Evolutionary conservation across 2,888 invertebrate genomes (phyloP).

Genomic region (Macrophya alboannulata): DNA sequence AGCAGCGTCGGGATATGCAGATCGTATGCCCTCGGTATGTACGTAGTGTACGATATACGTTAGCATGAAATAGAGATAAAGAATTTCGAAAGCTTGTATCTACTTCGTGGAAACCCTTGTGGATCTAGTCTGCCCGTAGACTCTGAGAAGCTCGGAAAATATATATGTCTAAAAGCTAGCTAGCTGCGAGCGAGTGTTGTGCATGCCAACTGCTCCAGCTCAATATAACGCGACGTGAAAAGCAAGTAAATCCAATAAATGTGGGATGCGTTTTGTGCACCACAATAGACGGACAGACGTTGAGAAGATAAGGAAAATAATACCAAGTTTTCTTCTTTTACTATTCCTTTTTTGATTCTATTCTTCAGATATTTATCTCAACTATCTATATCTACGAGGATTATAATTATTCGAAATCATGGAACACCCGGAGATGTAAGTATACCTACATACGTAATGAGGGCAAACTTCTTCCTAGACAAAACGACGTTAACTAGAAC

Average conservation of each 20-base stretch:
- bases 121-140: background rate
- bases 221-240: constrained; percentile 36
- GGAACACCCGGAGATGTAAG: background rate
- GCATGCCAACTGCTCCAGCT: background rate
- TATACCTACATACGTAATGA: background rate
- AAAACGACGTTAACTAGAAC: constrained; percentile 19
- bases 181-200: constrained; percentile 15
- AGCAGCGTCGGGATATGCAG: constrained; percentile 4
- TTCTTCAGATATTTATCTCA: background rate
- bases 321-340: background rate
- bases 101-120: background rate
- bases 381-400: background rate
- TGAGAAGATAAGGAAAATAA: background rate
- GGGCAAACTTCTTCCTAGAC: background rate
- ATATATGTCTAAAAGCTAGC: background rate
- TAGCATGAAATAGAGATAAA: constrained; percentile 48
- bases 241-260: constrained; percentile 44
- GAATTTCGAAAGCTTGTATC: constrained; percentile 23
- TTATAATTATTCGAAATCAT: background rate
- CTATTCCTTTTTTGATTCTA: background rate
- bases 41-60: background rate
- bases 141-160: constrained; percentile 12
- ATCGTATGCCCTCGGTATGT: constrained; percentile 9
- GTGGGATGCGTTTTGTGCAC: constrained; percentile 13
- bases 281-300: constrained; percentile 1